Percentiles rank a stretch among this genome's conserved stretches.
phyloP scores from a whole-genome alignment of 1,140 invertebrate species.

The Matsumurasca onukii region DNA sequence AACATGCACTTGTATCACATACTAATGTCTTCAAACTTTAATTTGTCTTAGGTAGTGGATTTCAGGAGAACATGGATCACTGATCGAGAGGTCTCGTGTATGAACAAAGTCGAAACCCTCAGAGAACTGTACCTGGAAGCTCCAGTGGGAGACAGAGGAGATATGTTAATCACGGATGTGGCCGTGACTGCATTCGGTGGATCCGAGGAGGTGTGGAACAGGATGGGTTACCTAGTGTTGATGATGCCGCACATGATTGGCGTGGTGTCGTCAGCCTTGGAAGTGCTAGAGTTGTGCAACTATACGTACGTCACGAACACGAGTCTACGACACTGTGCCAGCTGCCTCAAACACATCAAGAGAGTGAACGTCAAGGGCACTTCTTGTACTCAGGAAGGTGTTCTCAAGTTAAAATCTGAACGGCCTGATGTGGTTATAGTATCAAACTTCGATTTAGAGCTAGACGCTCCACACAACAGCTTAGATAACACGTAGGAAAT shows the following conservation, averaged over 20 bases:
- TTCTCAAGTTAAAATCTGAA: neutral
- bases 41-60: neutral
- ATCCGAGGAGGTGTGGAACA: neutral
- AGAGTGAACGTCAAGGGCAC: neutral
- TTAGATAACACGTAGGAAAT: too few relatives aligned
- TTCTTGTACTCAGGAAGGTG: neutral
- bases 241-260: neutral
- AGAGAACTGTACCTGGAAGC: constrained; percentile 10
- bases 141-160: neutral
- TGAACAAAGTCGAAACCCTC: neutral
- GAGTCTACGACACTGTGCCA: constrained; percentile 14
- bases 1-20: too few relatives aligned
- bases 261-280: neutral
- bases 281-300: neutral
- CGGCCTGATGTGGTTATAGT: constrained; percentile 19
- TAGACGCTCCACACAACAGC: too few relatives aligned
- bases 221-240: neutral
- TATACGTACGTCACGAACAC: neutral
- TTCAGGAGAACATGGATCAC: neutral
- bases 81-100: constrained; percentile 12
- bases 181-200: constrained; percentile 4
- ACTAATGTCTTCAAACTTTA: too few relatives aligned
- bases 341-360: constrained; percentile 1
- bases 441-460: constrained; percentile 29
- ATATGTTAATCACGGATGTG: constrained; percentile 11